Evolutionary conservation across 1,140 invertebrate species (phyloP), one percentile per base, ranked within the genome.

Genomic region (Megalonaias nervosa): DNA sequence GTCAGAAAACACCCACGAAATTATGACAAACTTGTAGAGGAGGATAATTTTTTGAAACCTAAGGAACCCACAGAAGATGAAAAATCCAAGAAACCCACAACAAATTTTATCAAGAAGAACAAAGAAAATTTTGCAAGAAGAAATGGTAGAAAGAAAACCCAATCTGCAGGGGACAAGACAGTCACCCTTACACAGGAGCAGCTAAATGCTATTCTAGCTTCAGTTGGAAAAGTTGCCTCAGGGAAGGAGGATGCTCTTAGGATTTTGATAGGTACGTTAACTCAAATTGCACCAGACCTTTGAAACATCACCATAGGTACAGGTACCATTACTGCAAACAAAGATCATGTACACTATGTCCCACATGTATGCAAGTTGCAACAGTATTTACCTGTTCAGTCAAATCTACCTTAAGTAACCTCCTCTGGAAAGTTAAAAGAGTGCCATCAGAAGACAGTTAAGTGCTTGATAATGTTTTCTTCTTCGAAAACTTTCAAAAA

Each of bases 181-280:
- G 86, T 89, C 56, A 89, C 88, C 26, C 73, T 89, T n/a, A 89
- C 87, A 9, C 87, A 89, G 66, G 87, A 87, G 14, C 88, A 89
- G 67, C 77, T 89, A 16, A 86, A 86, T 71, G 84, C 87, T n/a
- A 87, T 89, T n/a, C 71, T 89, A 38, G 77, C 75, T 16, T 86
- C 88, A 59, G 82, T 89, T 12, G 85, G 86, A 17, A 88, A 88
- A 80, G 76, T 86, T 57, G 82, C 82, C 19, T 69, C 81, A 57
- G 81, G 82, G 16, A 81, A 79, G 70, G 80, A 83, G 68, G 81
- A 81, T 82, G 69, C 81, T 64, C 71, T 85, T 1, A 80, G 79
- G 26, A 89, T 88, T 60, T 86, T 82, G 64, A 82, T 88, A 62
- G 87, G 86, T 88, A 79, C 31, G 67, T 14, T 21, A 23, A 69